phyloP scores from a whole-genome alignment of 2,113 vertebrate species.

The Cyprinodon variegatus region DNA sequence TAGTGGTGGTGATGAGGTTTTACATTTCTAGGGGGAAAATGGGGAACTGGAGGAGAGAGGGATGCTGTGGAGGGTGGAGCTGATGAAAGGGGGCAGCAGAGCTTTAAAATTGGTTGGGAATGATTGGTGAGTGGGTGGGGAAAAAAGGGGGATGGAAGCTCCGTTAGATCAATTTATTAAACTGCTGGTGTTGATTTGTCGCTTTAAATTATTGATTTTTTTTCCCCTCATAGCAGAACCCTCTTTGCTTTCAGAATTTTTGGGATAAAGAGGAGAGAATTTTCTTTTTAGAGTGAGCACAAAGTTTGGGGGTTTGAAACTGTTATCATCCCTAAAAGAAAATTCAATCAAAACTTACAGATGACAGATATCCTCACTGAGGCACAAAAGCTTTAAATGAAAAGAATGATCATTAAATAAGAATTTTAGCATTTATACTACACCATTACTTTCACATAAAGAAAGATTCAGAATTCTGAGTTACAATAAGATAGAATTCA shows the following conservation, averaged over 20 bases:
- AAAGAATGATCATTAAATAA: no score
- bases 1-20: conserved; percentile 43
- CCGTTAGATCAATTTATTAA: conserved; percentile 16
- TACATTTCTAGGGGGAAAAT: conserved; percentile 5
- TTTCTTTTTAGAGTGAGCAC: no score
- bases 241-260: neutral
- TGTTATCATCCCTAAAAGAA: no score
- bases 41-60: conserved; percentile 10
- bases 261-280: no score
- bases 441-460: no score
- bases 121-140: conserved; percentile 29
- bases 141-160: neutral
- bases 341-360: no score
- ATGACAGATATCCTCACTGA: no score
- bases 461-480: no score
- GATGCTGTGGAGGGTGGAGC: conserved; percentile 37
- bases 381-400: no score
- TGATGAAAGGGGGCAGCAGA: conserved; percentile 56
- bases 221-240: conserved; percentile 7
- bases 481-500: no score
- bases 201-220: conserved; percentile 63
- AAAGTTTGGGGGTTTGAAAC: no score
- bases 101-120: conserved; percentile 39
- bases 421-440: no score
- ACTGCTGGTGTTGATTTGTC: conserved; percentile 33